Conservation (phyloP, 2,888 invertebrate genomes). For the Coelogynopora nodosa region DNA sequence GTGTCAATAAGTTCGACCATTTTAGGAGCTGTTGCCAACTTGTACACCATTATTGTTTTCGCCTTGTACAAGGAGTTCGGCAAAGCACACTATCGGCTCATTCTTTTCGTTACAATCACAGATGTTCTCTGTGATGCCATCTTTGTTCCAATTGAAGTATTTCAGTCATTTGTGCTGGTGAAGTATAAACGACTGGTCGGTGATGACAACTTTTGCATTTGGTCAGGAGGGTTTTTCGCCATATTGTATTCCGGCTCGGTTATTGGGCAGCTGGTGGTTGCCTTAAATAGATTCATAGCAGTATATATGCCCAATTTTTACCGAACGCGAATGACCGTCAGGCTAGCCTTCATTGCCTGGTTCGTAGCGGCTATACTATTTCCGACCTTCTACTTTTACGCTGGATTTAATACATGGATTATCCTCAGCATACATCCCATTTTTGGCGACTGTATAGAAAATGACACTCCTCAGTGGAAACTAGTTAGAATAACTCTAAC, state of each 20-base stretch:
- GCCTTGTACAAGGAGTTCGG: background rate
- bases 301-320: conserved; percentile 32
- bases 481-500: background rate
- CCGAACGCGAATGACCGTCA: background rate
- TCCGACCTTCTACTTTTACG: conserved; percentile 23
- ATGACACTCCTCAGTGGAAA: background rate
- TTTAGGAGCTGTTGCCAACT: background rate
- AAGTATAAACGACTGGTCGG: background rate
- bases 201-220: conserved; percentile 4
- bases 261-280: conserved; percentile 26
- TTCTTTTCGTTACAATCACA: conserved; percentile 3
- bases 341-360: background rate
- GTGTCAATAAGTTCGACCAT: background rate
- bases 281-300: conserved; percentile 13
- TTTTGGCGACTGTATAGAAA: conserved; percentile 25
- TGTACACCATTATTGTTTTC: background rate
- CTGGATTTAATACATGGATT: background rate
- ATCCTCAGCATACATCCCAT: background rate
- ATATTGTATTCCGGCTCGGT: conserved; percentile 31
- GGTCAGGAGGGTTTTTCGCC: conserved; percentile 15
- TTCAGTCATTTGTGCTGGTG: conserved; percentile 19
- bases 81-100: conserved; percentile 10
- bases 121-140: conserved; percentile 29
- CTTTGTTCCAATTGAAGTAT: conserved; percentile 38
- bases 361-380: background rate